Evolutionary conservation across 2,113 vertebrate genomes (phyloP).

Genomic region (Chinchilla lanigera): DNA sequence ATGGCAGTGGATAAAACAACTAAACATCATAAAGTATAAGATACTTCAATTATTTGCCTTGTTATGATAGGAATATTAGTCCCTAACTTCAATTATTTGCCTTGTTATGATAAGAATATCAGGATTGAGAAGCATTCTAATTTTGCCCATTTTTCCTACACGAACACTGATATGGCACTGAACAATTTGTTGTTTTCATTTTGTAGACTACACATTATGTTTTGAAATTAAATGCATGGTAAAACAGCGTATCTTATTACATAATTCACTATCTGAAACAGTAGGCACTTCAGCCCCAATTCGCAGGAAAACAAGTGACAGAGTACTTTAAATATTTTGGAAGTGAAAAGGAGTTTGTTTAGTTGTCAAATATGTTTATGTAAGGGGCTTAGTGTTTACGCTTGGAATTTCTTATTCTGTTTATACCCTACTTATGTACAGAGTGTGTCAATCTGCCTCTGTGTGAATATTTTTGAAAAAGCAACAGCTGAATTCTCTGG

Average conservation of each 20-base stretch:
- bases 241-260: not conserved
- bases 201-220: not conserved
- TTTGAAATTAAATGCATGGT: slow-evolving; percentile 29
- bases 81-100: slow-evolving; percentile 12
- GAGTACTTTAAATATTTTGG: not conserved
- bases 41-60: not conserved
- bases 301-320: not conserved
- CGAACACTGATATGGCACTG: not conserved
- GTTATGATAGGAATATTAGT: not conserved
- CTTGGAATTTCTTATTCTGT: not conserved
- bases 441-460: not conserved
- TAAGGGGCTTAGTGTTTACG: not conserved
- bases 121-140: slow-evolving; percentile 11
- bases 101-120: not conserved
- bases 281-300: not conserved
- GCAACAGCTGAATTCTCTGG: not conserved
- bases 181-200: not conserved
- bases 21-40: not conserved
- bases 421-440: not conserved
- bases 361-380: not conserved
- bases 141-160: slow-evolving; percentile 5
- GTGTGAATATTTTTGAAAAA: not conserved
- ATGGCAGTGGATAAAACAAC: not conserved
- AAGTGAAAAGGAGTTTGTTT: not conserved
- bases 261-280: not conserved